Conservation (phyloP, 2,113 vertebrate species). For the Petrocephalus zakoni region DNA sequence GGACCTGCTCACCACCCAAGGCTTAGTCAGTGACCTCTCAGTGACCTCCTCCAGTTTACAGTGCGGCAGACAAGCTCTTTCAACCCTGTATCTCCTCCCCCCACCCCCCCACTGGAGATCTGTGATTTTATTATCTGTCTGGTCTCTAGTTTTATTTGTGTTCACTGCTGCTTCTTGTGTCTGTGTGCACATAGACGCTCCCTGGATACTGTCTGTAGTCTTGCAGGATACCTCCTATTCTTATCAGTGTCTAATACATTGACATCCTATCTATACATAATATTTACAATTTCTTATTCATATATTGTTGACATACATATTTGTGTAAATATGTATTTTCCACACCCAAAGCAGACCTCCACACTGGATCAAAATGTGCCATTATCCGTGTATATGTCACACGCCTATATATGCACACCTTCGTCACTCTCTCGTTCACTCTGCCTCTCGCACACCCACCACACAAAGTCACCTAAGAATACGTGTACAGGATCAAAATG, state of each 20-base stretch:
- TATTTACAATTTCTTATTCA: slow-evolving; percentile 29
- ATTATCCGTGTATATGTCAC: slow-evolving; percentile 50
- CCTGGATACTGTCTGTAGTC: slow-evolving; percentile 47
- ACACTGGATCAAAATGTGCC: slow-evolving; percentile 69
- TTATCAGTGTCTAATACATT: slow-evolving; percentile 43
- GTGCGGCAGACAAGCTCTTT: not conserved
- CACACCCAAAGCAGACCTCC: slow-evolving; percentile 43
- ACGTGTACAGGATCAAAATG: slow-evolving; percentile 68
- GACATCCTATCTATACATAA: slow-evolving; percentile 47
- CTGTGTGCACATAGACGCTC: slow-evolving; percentile 45
- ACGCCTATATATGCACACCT: slow-evolving; percentile 7
- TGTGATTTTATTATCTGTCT: slow-evolving; percentile 40
- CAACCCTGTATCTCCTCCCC: not conserved
- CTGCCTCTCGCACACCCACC: slow-evolving; percentile 31
- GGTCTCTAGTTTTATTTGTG: slow-evolving; percentile 38
- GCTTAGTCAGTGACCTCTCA: not conserved
- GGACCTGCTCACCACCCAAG: not conserved
- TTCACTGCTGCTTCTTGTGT: slow-evolving; percentile 40
- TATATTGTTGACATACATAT: slow-evolving; percentile 37
- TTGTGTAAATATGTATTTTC: slow-evolving; percentile 46
- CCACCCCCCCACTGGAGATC: slow-evolving; percentile 35
- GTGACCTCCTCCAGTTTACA: not conserved
- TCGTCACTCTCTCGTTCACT: not conserved
- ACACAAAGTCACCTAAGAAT: slow-evolving; percentile 32
- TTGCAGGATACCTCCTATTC: slow-evolving; percentile 53